A percentile compares a stretch with the other conserved stretches of the same genome.
These are phyloP conservation scores for Drosophila robusta DNA, from an alignment of 2,888 invertebrate species.

Conservation along the genomic window DNA sequence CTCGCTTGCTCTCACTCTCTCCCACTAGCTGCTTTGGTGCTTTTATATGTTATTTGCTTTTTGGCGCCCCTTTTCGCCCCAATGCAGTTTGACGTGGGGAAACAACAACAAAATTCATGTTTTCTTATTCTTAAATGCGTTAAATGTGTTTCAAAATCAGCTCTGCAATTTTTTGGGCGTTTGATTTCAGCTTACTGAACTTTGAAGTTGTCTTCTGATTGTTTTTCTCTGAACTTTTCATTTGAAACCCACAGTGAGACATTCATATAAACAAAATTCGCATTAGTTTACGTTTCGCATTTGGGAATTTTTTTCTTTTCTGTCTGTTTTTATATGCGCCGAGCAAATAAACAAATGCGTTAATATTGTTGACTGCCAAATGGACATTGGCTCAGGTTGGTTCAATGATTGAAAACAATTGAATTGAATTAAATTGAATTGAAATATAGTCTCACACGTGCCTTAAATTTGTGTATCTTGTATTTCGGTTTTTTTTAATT, in stretches of 20 bases:
- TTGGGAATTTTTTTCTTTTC: conserved; percentile 8
- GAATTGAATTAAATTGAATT: conserved; percentile 34
- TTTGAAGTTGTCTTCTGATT: conserved; percentile 11
- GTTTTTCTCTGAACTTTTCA: background rate
- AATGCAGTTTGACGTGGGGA: conserved; percentile 21
- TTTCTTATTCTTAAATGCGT: conserved; percentile 18
- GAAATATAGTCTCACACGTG: conserved; percentile 35
- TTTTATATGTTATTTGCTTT: conserved; percentile 18
- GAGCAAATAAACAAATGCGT: conserved; percentile 40
- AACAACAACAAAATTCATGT: conserved; percentile 4
- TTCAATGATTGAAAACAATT: conserved; percentile 33
- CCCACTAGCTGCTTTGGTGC: conserved; percentile 6
- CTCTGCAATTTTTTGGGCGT: background rate
- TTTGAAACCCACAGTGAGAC: conserved; percentile 9
- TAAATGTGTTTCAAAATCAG: background rate
- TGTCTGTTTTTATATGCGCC: conserved; percentile 30
- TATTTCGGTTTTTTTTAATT: conserved; percentile 35
- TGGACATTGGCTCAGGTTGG: conserved; percentile 29
- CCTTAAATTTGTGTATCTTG: conserved; percentile 26
- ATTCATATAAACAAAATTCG: conserved; percentile 35
- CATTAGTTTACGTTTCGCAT: conserved; percentile 36
- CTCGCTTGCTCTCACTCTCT: background rate
- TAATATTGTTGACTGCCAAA: conserved; percentile 31
- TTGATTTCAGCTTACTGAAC: conserved; percentile 7
- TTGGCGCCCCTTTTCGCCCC: conserved; percentile 24